These are phyloP conservation scores for Metallyticus violacea DNA, from an alignment of 2,888 invertebrate genomes.

Conservation along the genomic window DNA sequence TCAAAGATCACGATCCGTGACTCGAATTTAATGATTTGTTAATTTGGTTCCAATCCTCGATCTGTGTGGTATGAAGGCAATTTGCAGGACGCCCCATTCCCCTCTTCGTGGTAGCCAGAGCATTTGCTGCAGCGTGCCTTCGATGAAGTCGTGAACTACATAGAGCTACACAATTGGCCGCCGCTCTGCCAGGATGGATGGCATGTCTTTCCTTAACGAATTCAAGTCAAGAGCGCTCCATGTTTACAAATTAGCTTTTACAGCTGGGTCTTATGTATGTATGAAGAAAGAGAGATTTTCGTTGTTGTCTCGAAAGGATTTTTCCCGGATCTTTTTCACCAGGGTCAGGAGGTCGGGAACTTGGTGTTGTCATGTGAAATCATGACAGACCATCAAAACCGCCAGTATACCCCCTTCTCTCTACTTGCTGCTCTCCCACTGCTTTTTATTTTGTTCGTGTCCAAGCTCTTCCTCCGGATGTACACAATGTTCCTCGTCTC, in stretches of 20 bases:
- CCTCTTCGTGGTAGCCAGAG: neutral
- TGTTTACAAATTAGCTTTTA: neutral
- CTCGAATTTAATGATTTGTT: neutral
- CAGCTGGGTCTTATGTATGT: neutral
- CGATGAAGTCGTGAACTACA: neutral
- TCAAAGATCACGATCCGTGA: neutral
- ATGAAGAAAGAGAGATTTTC: neutral
- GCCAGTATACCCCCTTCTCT: neutral
- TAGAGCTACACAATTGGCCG: neutral
- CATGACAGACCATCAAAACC: conserved; percentile 3
- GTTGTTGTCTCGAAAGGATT: neutral
- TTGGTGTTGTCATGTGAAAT: conserved; percentile 12
- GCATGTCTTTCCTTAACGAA: neutral
- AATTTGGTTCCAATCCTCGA: conserved; percentile 3
- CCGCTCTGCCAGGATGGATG: neutral
- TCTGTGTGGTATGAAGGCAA: neutral
- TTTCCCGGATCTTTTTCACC: conserved; percentile 11
- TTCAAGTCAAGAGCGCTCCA: neutral
- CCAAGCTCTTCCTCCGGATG: neutral
- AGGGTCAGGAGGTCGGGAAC: neutral
- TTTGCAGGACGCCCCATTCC: neutral
- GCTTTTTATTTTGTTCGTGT: neutral
- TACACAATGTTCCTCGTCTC: neutral
- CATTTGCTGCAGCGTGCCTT: neutral
- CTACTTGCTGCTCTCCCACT: neutral